Base-by-base conservation (phyloP, 2,797 vertebrate genomes). In the Takifugu ocellatus region DNA sequence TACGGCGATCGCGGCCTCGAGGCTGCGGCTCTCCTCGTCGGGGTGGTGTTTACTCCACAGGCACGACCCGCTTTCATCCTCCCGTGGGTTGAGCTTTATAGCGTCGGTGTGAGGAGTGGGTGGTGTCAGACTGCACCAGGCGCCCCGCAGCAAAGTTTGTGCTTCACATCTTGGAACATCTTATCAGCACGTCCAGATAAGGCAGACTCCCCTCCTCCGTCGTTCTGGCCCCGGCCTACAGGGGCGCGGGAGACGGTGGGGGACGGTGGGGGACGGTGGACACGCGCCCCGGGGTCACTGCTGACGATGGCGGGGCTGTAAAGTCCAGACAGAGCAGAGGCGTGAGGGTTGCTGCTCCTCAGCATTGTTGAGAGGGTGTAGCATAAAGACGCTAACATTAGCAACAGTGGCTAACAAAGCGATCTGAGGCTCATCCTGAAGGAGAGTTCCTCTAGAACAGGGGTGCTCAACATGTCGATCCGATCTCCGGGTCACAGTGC, bases 111-210 rank as follows among this genome's bases (percentile, higher is more conserved):
- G 1, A 33, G 31, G 70, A 74, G 70, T 60, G 21, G 73, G 76
- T 77, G 74, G 59, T 70, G 60, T n/a, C 5, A 63, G 75, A 69
- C 70, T 70, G 70, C 5, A 17, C 73, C 9, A 44, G 66, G 75
- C 80, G 58, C 63, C 59, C 57, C 65, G 68, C 61, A 82, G 73
- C 70, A 82, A 68, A 72, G 79, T 75, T 66, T 53, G 77, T 77
- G 68, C 75, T 60, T 48, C 5, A 59, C 47, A 61, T 69, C 62
- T 72, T 6, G 78, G 59, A 68, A 49, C 62, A 46, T 66, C 72
- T 87, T 87, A 86, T 87, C 83, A 86, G 61, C 77, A 81, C 69
- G 81, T 84, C 78, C 66, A 75, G 83, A 88, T 86, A 85, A 84
- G 72, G 24, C 17, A 58, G 61, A 44, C 64, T 77, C 68, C 74